phyloP scores from a whole-genome alignment of 2,797 vertebrate genomes.

The Geotrypetes seraphini region DNA sequence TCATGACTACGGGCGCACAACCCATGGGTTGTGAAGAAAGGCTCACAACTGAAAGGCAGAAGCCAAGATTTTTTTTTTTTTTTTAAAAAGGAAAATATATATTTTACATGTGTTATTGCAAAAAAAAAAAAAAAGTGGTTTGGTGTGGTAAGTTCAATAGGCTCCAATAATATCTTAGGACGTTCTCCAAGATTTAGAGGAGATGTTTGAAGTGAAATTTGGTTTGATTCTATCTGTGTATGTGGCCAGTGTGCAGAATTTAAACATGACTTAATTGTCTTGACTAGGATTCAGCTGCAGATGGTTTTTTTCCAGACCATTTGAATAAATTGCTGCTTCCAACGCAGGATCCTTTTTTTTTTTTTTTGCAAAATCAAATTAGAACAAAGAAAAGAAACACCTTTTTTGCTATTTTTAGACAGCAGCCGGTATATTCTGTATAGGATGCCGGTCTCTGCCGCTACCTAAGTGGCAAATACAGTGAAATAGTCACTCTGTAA shows the following conservation, averaged over 20 bases:
- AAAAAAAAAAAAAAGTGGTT: neutral
- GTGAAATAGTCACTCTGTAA: too few species aligned
- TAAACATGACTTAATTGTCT: neutral
- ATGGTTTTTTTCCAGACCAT: neutral
- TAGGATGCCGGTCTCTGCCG: too few species aligned
- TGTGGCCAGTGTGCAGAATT: neutral
- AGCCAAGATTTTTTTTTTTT: neutral
- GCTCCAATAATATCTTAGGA: neutral
- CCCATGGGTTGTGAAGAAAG: too few species aligned
- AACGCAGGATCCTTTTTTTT: too few species aligned
- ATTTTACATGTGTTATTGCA: neutral
- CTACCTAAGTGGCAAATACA: too few species aligned
- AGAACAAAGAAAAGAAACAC: too few species aligned
- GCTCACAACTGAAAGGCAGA: neutral
- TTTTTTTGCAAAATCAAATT: too few species aligned
- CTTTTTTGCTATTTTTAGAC: too few species aligned
- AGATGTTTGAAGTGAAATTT: neutral
- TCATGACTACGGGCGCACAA: too few species aligned
- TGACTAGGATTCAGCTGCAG: neutral
- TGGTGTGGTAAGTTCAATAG: neutral
- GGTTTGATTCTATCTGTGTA: neutral
- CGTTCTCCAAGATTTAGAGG: neutral
- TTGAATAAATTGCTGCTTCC: accelerated
- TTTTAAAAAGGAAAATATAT: neutral
- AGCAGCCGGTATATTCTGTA: too few species aligned